Percentiles rank a stretch among this genome's conserved stretches.
Conservation (phyloP, 2,113 vertebrate genomes). For the Conger conger region DNA sequence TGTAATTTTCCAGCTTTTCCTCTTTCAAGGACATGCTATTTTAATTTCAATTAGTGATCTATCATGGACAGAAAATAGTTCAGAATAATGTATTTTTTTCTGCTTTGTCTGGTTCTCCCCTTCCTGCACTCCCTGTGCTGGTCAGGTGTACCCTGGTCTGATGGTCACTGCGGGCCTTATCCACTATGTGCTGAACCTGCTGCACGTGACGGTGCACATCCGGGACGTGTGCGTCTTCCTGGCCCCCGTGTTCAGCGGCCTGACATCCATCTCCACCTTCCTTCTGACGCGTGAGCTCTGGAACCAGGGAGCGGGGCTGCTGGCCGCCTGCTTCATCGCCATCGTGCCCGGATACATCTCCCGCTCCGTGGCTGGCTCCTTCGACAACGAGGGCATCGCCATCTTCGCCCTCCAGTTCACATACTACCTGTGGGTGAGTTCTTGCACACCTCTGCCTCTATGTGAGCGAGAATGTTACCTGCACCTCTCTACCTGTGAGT, state of each 20-base stretch:
- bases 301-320: slow-evolving; percentile 95
- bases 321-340: slow-evolving; percentile 98
- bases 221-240: slow-evolving; percentile 97
- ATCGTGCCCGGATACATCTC: slow-evolving; percentile 98
- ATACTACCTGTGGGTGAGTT: slow-evolving; percentile 97
- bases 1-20: neutral
- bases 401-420: slow-evolving; percentile 99
- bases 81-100: neutral
- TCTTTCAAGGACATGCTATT: neutral
- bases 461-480: no score
- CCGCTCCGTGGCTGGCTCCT: slow-evolving; percentile 95
- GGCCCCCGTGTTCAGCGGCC: slow-evolving; percentile 95
- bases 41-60: no score
- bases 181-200: slow-evolving; percentile 95
- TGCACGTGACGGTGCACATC: slow-evolving; percentile 97
- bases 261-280: slow-evolving; percentile 97
- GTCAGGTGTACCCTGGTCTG: slow-evolving; percentile 94
- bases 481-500: neutral
- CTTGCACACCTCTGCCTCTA: neutral
- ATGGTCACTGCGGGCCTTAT: slow-evolving; percentile 99
- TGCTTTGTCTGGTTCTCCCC: neutral
- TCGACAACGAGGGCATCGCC: slow-evolving; percentile 98
- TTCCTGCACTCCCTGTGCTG: neutral
- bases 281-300: slow-evolving; percentile 97
- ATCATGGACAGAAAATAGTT: neutral